phyloP scores from a whole-genome alignment of 2,888 invertebrate species.

The Plagodis pulveraria region DNA sequence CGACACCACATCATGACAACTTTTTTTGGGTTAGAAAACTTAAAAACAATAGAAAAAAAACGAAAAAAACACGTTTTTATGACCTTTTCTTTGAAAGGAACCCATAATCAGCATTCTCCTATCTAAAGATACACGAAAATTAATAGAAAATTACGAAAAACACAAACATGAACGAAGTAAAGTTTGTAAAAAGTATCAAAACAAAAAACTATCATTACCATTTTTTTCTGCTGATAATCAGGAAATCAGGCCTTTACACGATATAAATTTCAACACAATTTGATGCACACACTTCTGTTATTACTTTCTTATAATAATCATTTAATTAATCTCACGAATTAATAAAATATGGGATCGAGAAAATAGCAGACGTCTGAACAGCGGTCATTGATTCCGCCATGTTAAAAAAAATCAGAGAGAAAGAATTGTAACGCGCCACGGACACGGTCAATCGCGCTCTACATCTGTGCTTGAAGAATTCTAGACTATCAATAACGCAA shows the following conservation, averaged over 20 bases:
- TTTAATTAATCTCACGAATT: conserved; percentile 52
- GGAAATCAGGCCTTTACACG: conserved; percentile 38
- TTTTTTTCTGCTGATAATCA: conserved; percentile 66
- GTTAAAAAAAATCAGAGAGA: conserved; percentile 77
- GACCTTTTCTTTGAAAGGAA: conserved; percentile 26
- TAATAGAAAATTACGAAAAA: conserved; percentile 55
- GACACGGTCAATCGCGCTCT: too few relatives aligned
- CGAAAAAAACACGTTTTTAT: conserved; percentile 58
- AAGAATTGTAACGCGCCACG: conserved; percentile 45
- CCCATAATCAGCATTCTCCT: conserved; percentile 27
- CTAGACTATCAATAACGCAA: too few relatives aligned
- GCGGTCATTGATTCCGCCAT: conserved; percentile 84
- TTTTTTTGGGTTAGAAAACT: conserved; percentile 82
- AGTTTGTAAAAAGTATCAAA: conserved; percentile 84
- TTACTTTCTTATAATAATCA: conserved; percentile 61
- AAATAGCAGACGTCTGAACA: conserved; percentile 75
- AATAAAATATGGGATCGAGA: conserved; percentile 59
- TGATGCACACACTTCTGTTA: conserved; percentile 44
- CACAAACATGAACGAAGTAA: conserved; percentile 66
- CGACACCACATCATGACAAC: conserved; percentile 71
- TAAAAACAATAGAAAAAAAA: conserved; percentile 81
- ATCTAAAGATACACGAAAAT: conserved; percentile 37
- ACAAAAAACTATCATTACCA: conserved; percentile 86
- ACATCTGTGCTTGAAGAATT: too few relatives aligned
- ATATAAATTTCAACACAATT: conserved; percentile 35